A percentile compares a stretch with the other conserved stretches of the same genome.
Conservation (phyloP, 2,888 invertebrate species). For the Stomorhina lunata region DNA sequence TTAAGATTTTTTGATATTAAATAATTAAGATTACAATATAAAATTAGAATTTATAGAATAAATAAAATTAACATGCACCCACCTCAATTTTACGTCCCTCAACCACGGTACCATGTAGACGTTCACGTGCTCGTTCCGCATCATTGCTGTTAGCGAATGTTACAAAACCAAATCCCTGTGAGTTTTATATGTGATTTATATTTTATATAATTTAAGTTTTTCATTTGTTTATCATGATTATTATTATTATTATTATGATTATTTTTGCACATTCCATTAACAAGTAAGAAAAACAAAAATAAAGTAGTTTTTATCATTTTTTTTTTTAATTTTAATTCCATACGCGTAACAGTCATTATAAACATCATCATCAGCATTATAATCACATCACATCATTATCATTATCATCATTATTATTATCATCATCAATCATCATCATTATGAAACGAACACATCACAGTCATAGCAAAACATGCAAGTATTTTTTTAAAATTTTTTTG, state of each 20-base stretch:
- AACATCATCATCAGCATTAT: constrained; percentile 41
- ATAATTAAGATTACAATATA: neutral
- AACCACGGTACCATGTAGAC: constrained; percentile 99
- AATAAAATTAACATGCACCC: constrained; percentile 88
- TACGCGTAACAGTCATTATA: constrained; percentile 58
- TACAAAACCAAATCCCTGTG: constrained; percentile 99
- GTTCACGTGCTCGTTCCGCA: constrained; percentile 99
- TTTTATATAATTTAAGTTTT: constrained; percentile 31
- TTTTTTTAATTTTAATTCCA: constrained; percentile 57
- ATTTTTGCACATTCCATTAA: constrained; percentile 59
- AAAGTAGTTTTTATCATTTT: no score
- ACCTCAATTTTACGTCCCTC: constrained; percentile 99
- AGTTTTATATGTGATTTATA: constrained; percentile 57
- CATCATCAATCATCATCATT: constrained; percentile 45
- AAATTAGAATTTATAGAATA: neutral
- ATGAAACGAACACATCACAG: constrained; percentile 56
- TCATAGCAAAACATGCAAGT: constrained; percentile 65
- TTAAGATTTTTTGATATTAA: neutral
- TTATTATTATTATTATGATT: constrained; percentile 1
- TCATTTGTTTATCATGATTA: constrained; percentile 28
- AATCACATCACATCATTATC: constrained; percentile 13
- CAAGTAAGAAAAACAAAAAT: constrained; percentile 49
- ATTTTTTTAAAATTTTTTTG: constrained; percentile 32
- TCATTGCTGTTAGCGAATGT: constrained; percentile 99
- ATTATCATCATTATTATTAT: constrained; percentile 45